Percentiles rank a stretch among this genome's conserved stretches.
These are phyloP conservation scores for Brachionus paranguensis DNA, from an alignment of 1,140 invertebrate species.

Conservation along the genomic window DNA sequence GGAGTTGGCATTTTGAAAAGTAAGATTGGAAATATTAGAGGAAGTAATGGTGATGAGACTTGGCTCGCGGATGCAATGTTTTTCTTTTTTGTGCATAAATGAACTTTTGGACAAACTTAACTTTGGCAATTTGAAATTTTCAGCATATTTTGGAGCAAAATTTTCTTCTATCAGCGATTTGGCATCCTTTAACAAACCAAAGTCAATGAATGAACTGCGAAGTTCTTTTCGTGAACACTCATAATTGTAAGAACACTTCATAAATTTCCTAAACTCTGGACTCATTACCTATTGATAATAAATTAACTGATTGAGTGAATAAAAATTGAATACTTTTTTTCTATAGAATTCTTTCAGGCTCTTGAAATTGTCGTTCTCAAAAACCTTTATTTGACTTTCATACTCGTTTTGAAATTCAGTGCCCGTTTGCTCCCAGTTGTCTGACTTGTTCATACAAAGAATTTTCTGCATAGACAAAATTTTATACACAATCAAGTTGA, in stretches of 20 bases:
- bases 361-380: neutral
- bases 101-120: neutral
- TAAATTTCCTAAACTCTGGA: neutral
- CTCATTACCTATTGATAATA: neutral
- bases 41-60: neutral
- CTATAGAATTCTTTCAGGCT: constrained; percentile 1
- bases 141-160: neutral
- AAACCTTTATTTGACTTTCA: constrained; percentile 1
- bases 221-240: neutral
- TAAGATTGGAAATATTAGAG: neutral
- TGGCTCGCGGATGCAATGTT: neutral
- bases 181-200: neutral
- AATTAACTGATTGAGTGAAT: neutral
- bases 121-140: constrained; percentile 12
- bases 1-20: neutral
- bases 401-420: neutral
- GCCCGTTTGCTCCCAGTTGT: neutral
- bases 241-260: neutral
- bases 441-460: neutral
- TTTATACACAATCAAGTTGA: neutral
- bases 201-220: neutral
- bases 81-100: neutral
- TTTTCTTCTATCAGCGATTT: neutral
- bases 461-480: constrained; percentile 21
- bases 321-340: neutral